Conservation (phyloP, 1,140 invertebrate species). For the Drosophila ogumai region DNA sequence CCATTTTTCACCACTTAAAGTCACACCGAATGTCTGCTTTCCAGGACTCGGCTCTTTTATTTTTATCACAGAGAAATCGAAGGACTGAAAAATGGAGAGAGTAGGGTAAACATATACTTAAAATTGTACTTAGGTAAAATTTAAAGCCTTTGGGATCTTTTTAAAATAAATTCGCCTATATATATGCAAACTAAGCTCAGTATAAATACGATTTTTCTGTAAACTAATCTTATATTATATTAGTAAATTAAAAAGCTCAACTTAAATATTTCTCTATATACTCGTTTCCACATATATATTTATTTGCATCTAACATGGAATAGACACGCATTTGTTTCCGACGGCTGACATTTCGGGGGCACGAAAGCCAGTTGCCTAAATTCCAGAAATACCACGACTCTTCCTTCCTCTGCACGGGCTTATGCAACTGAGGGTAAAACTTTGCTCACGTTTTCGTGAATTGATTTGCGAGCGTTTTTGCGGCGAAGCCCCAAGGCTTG, state of each 20-base stretch:
- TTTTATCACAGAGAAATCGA: not conserved
- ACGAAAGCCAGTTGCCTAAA: conserved; percentile 62
- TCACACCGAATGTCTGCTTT: conserved; percentile 10
- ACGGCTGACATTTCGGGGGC: conserved; percentile 38
- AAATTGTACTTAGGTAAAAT: not conserved
- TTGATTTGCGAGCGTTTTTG: conserved; percentile 69
- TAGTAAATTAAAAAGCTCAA: not conserved
- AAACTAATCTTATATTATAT: not conserved
- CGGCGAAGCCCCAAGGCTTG: conserved; percentile 1
- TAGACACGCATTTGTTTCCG: conserved; percentile 63
- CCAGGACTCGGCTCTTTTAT: not conserved
- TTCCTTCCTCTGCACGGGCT: conserved; percentile 34
- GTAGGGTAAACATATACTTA: not conserved
- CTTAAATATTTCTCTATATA: not conserved
- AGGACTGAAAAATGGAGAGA: not conserved
- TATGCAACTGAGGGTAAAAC: conserved; percentile 61
- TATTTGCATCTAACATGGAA: conserved; percentile 70
- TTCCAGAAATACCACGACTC: conserved; percentile 71
- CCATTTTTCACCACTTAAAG: conserved; percentile 33
- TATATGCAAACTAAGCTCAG: not conserved
- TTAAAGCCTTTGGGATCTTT: not conserved
- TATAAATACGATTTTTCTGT: not conserved
- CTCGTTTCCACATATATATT: conserved; percentile 15
- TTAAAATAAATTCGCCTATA: not conserved
- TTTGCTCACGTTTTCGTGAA: conserved; percentile 68